Base-by-base conservation (phyloP, 2,113 vertebrate genomes). In the Podarcis muralis region DNA sequence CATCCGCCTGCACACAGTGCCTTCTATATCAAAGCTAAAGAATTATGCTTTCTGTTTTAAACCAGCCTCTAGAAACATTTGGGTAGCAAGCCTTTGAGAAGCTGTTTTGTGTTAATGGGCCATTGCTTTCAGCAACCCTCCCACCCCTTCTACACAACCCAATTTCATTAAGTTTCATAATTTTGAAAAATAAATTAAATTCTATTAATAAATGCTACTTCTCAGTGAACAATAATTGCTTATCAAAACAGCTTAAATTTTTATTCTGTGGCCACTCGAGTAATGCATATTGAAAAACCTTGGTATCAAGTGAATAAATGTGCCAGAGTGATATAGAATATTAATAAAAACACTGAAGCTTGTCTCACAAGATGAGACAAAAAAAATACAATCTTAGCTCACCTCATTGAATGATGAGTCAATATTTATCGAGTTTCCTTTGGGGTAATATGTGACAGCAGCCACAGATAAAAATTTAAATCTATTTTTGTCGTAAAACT, bases 261-360 rank as follows among this genome's bases (percentile, higher is more conserved):
- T 93, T 86, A 57, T 8, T 72, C 30, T 87, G 15, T 20, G 80
- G 32, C 62, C 22, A 76, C 8, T 35, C 57, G 75, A 68, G 89
- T 81, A 87, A 93, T 84, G 40, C 59, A 88, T 37, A 86, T 43
- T 71, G 25, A 88, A 92, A 94, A 93, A 89, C 85, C 92, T 79
- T 89, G 40, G 43, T 87, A 89, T 3, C 53, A 77, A 92, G 35
- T 85, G 35, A 94, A 94, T 88, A 86, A 88, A 92, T 92, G 40
- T 57, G 86, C 40, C 37, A 72, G 22, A 87, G 30, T 84, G 65
- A 93, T 89, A 90, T 5, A 82, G 90, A 93, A 91, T 89, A 91
- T 88, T 90, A 93, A 94, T 91, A 90, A 93, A 94, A 93, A 87
- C 62, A 78, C 79, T 90, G 66, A 94, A 95, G 88, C 43, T 48